Conservation (phyloP, 2,113 vertebrate genomes). For the Bungarus multicinctus region DNA sequence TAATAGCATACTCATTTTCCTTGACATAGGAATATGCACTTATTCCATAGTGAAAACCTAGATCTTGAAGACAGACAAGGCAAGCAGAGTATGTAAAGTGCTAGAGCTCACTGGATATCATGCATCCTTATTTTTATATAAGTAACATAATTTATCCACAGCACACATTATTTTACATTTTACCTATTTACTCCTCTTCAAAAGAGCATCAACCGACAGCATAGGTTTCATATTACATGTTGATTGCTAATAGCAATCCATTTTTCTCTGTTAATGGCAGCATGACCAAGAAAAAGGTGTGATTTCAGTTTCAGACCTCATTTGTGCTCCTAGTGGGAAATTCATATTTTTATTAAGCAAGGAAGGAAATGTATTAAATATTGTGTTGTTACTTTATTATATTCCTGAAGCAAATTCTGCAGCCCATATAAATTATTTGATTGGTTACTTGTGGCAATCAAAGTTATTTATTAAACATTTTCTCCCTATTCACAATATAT, state of each 20-base stretch:
- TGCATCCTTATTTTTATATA: neutral
- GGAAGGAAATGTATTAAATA: neutral
- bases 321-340: constrained; percentile 4
- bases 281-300: neutral
- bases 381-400: neutral
- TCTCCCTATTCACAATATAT: neutral
- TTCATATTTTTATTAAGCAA: neutral
- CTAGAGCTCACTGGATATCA: neutral
- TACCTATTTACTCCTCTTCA: neutral
- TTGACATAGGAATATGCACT: neutral
- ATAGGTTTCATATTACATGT: neutral
- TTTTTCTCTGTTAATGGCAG: neutral
- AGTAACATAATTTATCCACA: neutral
- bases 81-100: neutral
- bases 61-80: neutral
- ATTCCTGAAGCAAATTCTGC: neutral
- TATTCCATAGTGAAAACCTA: neutral
- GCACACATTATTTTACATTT: neutral
- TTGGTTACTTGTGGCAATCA: neutral
- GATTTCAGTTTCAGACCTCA: constrained; percentile 9
- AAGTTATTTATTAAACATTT: neutral
- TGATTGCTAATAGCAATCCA: neutral
- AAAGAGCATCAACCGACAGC: neutral
- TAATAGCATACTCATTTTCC: neutral
- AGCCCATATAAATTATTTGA: neutral